Evolutionary conservation across 2,113 vertebrate species (phyloP), one percentile per base, ranked within the genome.

Genomic region (Malurus melanocephalus): DNA sequence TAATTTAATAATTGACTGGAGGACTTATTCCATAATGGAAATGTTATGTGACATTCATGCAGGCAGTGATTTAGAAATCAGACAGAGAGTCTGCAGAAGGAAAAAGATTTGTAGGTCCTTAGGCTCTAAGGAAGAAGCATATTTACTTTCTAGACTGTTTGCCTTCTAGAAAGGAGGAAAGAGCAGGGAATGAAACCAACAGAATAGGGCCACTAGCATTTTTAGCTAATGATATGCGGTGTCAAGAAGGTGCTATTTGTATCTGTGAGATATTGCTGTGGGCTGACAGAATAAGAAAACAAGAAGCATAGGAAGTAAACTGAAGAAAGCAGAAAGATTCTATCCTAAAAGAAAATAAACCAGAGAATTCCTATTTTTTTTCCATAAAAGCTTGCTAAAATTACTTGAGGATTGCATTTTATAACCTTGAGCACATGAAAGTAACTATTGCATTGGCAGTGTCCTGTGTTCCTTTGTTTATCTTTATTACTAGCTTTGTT

Each of bases 1-100:
- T 93, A 88, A 94, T 91, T 90, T 92, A 94, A 87, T 89, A 92
- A 84, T 94, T 89, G 74, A 95, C 90, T 64, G 80, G 80, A 93
- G 85, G 84, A 94, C 89, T 93, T 52, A 94, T 94, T 96, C 46
- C 45, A 57, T 73, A 94, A 88, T 82, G 88, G 78, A 94, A 89
- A 87, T 92, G 60, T 90, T 92, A 60, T 95, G 71, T 95, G 76
- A 93, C 89, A 92, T 85, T 91, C 82, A 86, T 67, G 43, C 42
- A 88, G 73, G 52, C 53, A 91, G n/a, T 96, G 90, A 93, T 90
- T 93, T 95, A 93, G 51, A 94, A 95, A 83, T 79, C 85, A 84
- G 74, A 87, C n/a, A 85, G 45, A 56, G 38, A 93, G 43, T 69
- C 28, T 93, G 28, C 22, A 55, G 42, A 76, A 65, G 33, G n/a